phyloP scores from a whole-genome alignment of 2,113 vertebrate genomes.

The Clarias magur region DNA sequence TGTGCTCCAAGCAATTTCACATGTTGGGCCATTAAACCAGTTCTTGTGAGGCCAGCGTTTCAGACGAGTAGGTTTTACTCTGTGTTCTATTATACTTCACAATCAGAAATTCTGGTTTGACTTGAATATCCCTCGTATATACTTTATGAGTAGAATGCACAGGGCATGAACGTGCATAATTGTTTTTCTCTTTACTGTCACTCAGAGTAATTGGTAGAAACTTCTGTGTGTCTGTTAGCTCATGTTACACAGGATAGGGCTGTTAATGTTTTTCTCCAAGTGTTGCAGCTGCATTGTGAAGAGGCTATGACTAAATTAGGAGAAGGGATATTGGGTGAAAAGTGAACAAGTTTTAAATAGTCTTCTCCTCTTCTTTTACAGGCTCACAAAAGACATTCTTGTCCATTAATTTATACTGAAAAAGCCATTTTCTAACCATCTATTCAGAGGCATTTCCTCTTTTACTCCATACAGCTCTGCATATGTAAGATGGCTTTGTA shows the following conservation, averaged over 20 bases:
- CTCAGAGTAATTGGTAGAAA: neutral
- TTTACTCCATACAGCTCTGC: neutral
- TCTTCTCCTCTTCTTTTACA: constrained; percentile 2
- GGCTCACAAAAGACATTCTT: neutral
- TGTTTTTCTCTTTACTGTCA: neutral
- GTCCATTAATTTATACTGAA: neutral
- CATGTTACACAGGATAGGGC: neutral
- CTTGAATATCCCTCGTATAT: neutral
- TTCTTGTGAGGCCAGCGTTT: too few species aligned
- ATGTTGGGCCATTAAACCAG: too few species aligned
- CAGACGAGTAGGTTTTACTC: too few species aligned
- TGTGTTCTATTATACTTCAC: too few species aligned
- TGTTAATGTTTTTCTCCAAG: neutral
- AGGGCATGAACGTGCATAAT: neutral
- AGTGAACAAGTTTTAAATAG: constrained; percentile 3
- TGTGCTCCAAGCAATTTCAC: too few species aligned
- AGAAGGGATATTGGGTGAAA: neutral
- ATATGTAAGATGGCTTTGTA: neutral
- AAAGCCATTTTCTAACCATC: neutral
- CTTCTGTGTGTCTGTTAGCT: neutral
- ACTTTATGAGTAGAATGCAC: neutral
- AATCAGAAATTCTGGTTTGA: too few species aligned
- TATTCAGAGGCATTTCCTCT: neutral
- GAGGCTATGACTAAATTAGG: neutral
- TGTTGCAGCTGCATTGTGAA: constrained; percentile 10